Evolutionary conservation across 2,113 vertebrate species (phyloP).

Genomic region (Illadopsis cleaveri): DNA sequence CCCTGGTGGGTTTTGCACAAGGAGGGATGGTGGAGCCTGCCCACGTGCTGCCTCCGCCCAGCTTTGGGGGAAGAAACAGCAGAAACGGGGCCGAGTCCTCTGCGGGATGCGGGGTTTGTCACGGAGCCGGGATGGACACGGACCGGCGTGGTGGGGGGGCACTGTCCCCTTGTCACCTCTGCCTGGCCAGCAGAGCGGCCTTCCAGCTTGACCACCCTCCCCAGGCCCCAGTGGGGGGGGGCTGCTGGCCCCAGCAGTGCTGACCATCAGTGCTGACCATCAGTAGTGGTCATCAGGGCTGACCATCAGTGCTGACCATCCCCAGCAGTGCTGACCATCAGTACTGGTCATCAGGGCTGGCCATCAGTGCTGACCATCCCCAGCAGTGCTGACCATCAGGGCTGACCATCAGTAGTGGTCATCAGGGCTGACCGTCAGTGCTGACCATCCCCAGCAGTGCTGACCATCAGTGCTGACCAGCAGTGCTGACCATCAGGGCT

Average conservation of each 20-base stretch:
- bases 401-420: no score
- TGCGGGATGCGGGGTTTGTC: not conserved
- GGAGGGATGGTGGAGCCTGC: not conserved
- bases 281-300: not conserved
- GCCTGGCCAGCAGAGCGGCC: not conserved
- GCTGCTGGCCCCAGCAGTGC: not conserved
- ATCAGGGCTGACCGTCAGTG: not conserved
- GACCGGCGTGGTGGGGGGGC: fast-evolving
- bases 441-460: not conserved
- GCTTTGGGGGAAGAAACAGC: not conserved
- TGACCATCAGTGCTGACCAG: not conserved
- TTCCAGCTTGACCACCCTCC: not conserved
- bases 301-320: not conserved
- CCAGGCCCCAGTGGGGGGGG: not conserved
- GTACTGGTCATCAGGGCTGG: not conserved
- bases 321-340: not conserved
- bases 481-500: not conserved
- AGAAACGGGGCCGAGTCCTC: not conserved
- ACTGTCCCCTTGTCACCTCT: not conserved
- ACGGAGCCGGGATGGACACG: not conserved
- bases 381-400: no score
- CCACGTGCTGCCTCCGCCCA: not conserved
- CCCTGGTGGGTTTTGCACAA: conserved; percentile 50
- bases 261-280: not conserved
- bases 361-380: not conserved